Evolutionary conservation across 2,797 vertebrate species (phyloP), one percentile per base, ranked within the genome.

Genomic region (Falco cherrug): DNA sequence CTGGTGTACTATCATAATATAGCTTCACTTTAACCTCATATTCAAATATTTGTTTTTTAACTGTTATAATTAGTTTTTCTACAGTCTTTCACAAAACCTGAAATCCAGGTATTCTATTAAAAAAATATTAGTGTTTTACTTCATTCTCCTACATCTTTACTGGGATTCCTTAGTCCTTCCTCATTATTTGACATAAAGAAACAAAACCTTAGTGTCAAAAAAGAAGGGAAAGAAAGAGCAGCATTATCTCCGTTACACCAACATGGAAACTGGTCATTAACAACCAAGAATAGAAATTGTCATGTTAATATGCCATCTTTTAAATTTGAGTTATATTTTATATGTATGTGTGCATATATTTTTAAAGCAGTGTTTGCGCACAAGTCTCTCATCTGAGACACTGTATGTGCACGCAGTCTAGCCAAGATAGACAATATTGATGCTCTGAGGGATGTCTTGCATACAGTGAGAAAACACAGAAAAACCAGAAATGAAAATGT

Each of bases 401-500:
- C 16, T 69, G 10, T 16, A 19, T 33, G 7, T 50, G 12, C 20
- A 50, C 25, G n/a, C 3, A 47, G 10, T 60, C 77, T 68, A 45
- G 39, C 31, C 0, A 0, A 71, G 6, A 4, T 28, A n/a, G 21
- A 53, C 5, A 21, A 14, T 35, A 67, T 9, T 43, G 37, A 51
- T 65, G n/a, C 5, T 70, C 17, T 3, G 1, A 86, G 11, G 8
- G 3, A 6, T 29, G 0, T 33, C 51, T 67, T 74, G 9, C 13
- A 69, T 20, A 41, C 9, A 87, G 35, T 63, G 16, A 84, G 24
- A 75, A 78, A 75, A 79, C 12, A 31, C 17, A 54, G 1, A 5
- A 37, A 73, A 76, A 69, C 7, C 16, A 80, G 43, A 63, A 92
- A n/a, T 0, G 0, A 65, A 75, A 79, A 28, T 29, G 0, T 63